Conservation (phyloP, 2,113 vertebrate species). For the Charadrius vociferus region DNA sequence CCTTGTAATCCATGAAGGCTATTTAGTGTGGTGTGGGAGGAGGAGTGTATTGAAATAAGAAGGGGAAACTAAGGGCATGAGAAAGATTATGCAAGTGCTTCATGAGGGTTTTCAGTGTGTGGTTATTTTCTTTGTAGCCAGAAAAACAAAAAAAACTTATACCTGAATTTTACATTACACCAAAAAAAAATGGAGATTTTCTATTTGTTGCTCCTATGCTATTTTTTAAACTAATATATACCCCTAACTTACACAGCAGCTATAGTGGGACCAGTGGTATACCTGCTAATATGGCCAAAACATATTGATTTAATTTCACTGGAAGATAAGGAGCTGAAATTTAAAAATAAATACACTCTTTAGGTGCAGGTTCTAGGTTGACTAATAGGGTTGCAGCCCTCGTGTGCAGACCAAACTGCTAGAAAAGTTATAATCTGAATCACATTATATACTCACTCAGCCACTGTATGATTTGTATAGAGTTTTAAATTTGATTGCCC, state of each 20-base stretch:
- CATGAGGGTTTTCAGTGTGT: not conserved
- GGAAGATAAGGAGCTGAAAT: not conserved
- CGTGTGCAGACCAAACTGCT: not conserved
- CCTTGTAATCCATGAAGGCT: not conserved
- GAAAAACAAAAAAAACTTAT: not conserved
- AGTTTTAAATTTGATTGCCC: not conserved
- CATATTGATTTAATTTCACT: not conserved
- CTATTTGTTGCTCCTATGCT: not conserved
- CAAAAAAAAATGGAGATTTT: not conserved
- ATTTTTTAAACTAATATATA: not conserved
- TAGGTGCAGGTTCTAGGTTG: not conserved
- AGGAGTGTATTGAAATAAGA: not conserved
- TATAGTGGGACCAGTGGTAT: not conserved
- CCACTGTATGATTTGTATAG: not conserved
- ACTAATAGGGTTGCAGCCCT: not conserved
- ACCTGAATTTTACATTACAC: not conserved
- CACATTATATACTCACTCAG: not conserved
- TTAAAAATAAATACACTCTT: not conserved
- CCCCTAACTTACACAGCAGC: not conserved
- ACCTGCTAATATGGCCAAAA: not conserved
- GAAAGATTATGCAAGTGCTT: conserved; percentile 20
- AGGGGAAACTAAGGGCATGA: conserved; percentile 44
- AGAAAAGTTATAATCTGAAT: not conserved
- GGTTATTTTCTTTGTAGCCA: not conserved
- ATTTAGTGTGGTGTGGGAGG: conserved; percentile 26